These are phyloP conservation scores for Jacana jacana DNA, from an alignment of 2,113 vertebrate genomes.

Conservation along the genomic window DNA sequence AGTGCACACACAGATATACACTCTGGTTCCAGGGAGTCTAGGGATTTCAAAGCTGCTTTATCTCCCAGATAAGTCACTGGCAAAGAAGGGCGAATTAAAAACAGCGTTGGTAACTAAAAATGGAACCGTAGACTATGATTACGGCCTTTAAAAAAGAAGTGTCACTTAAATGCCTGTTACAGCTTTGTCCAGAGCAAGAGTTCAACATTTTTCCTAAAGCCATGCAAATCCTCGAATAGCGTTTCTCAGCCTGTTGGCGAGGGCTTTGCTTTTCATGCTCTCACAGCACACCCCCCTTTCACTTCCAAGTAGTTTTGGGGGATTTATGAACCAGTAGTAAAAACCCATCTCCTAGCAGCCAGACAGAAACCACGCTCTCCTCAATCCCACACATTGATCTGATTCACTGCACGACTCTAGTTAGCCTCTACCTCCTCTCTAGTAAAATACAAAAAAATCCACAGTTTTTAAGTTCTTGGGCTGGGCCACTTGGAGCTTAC, in stretches of 20 bases:
- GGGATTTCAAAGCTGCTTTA: conserved; percentile 63
- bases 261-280: background rate
- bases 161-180: background rate
- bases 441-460: background rate
- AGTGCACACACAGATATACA: conserved; percentile 7
- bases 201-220: background rate
- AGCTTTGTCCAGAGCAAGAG: background rate
- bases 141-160: background rate
- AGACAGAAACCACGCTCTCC: background rate
- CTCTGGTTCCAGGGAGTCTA: conserved; percentile 41
- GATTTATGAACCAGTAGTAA: background rate
- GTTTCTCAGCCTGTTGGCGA: background rate
- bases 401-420: background rate
- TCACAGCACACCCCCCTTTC: background rate
- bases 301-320: background rate
- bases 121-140: background rate
- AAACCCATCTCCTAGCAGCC: background rate
- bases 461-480: background rate
- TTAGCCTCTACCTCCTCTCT: background rate
- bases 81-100: background rate
- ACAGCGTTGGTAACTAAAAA: background rate
- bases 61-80: conserved; percentile 58
- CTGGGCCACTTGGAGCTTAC: background rate
- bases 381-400: background rate
- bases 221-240: background rate